Evolutionary conservation across 53 echinoderm and acorn worm genomes (phyloP).

Genomic region (Zoroaster sp.): DNA sequence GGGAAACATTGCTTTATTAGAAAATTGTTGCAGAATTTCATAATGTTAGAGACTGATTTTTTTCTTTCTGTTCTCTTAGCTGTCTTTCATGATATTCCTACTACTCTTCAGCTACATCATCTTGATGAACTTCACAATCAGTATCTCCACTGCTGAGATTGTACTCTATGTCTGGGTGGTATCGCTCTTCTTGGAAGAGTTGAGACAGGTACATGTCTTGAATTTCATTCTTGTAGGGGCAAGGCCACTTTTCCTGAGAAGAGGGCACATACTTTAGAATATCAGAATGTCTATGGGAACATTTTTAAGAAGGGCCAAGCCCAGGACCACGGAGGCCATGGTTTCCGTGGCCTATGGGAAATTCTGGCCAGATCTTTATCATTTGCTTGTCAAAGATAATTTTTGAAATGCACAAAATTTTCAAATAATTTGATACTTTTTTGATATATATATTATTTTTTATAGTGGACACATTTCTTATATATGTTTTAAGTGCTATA

Average conservation of each 20-base stretch:
- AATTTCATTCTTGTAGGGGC: not conserved
- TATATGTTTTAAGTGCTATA: too few relatives aligned
- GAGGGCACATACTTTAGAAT: not conserved
- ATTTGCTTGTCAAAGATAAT: too few relatives aligned
- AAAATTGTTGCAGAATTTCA: too few relatives aligned
- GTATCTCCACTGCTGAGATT: slow-evolving; percentile 59
- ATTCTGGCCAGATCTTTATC: too few relatives aligned
- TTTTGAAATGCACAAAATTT: too few relatives aligned
- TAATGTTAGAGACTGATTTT: too few relatives aligned
- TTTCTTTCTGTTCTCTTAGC: slow-evolving; percentile 54
- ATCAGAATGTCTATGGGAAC: not conserved
- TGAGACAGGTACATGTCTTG: slow-evolving; percentile 89
- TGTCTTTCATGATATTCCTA: slow-evolving; percentile 84
- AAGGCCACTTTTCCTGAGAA: not conserved
- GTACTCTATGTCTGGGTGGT: slow-evolving; percentile 79
- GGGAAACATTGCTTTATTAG: too few relatives aligned
- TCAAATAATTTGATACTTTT: too few relatives aligned
- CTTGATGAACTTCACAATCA: slow-evolving; percentile 55
- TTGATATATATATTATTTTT: too few relatives aligned
- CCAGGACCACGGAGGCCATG: not conserved
- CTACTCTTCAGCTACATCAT: slow-evolving; percentile 91
- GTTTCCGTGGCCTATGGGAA: not conserved
- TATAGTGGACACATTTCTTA: too few relatives aligned
- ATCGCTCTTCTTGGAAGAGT: slow-evolving; percentile 80
- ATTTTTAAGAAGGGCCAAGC: not conserved